Conservation (phyloP, 2,888 invertebrate genomes). For the Carpatolechia fugitivella region DNA sequence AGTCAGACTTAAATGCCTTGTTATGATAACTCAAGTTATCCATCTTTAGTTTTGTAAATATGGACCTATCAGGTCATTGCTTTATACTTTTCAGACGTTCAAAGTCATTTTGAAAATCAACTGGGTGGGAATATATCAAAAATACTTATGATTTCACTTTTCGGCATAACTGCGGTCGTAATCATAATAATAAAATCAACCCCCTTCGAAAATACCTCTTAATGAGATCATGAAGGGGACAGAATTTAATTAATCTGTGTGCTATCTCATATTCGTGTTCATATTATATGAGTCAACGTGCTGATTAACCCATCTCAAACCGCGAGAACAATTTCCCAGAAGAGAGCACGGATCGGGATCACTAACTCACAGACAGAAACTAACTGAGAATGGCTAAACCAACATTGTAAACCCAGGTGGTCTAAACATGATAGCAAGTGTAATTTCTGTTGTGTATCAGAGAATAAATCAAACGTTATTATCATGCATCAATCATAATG, state of each 20-base stretch:
- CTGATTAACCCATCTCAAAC: slow-evolving; percentile 2
- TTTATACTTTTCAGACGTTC: too few relatives aligned
- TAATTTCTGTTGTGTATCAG: not conserved
- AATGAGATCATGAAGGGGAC: not conserved
- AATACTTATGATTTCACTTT: not conserved
- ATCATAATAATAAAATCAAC: not conserved
- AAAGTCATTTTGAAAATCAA: too few relatives aligned
- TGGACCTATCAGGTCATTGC: too few relatives aligned
- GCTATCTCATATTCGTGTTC: slow-evolving; percentile 3
- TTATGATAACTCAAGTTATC: not conserved
- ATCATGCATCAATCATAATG: slow-evolving; percentile 10
- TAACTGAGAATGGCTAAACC: not conserved
- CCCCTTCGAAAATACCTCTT: not conserved
- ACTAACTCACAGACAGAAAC: not conserved
- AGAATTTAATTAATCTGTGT: not conserved
- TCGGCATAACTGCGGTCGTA: not conserved
- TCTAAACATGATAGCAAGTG: slow-evolving; percentile 1
- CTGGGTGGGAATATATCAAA: too few relatives aligned
- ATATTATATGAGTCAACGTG: slow-evolving; percentile 7
- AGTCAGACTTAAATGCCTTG: slow-evolving; percentile 3
- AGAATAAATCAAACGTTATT: slow-evolving; percentile 10
- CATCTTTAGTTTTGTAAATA: too few relatives aligned
- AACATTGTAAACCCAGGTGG: not conserved
- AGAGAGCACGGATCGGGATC: not conserved
- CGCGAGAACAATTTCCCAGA: not conserved